Evolutionary conservation across 2,113 vertebrate genomes (phyloP).

Genomic region (Ahaetulla prasina): DNA sequence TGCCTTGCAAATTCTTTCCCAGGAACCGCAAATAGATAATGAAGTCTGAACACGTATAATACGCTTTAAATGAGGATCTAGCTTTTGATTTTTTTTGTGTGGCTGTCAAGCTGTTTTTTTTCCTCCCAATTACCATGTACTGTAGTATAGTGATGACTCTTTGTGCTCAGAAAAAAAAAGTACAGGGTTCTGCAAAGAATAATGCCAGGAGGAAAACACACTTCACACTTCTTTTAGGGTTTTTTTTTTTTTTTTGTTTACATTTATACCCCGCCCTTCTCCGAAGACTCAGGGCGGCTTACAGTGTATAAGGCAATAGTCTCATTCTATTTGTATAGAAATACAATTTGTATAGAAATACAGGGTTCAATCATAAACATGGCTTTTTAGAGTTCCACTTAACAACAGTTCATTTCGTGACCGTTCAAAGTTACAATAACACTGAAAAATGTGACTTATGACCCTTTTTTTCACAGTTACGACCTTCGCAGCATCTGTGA

Average conservation of each 20-base stretch:
- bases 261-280: no score
- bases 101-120: constrained; percentile 24
- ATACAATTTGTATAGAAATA: no score
- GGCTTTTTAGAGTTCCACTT: not conserved
- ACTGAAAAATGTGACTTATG: not conserved
- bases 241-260: no score
- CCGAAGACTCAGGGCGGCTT: no score
- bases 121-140: constrained; percentile 12
- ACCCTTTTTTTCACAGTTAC: not conserved
- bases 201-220: not conserved
- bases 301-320: no score
- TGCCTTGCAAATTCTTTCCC: not conserved
- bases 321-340: no score
- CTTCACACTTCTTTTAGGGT: not conserved
- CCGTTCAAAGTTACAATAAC: not conserved
- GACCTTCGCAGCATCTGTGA: not conserved
- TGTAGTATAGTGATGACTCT: constrained; percentile 8
- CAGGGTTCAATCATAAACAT: constrained; percentile 2
- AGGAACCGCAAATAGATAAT: not conserved
- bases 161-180: constrained; percentile 3
- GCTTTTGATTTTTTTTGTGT: constrained; percentile 4
- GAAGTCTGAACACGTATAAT: constrained; percentile 5
- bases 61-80: not conserved
- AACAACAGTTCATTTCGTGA: not conserved
- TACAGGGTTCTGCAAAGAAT: not conserved